Percentiles rank a stretch among this genome's conserved stretches.
These are phyloP conservation scores for Geotrypetes seraphini DNA, from an alignment of 2,797 vertebrate genomes.

Conservation along the genomic window DNA sequence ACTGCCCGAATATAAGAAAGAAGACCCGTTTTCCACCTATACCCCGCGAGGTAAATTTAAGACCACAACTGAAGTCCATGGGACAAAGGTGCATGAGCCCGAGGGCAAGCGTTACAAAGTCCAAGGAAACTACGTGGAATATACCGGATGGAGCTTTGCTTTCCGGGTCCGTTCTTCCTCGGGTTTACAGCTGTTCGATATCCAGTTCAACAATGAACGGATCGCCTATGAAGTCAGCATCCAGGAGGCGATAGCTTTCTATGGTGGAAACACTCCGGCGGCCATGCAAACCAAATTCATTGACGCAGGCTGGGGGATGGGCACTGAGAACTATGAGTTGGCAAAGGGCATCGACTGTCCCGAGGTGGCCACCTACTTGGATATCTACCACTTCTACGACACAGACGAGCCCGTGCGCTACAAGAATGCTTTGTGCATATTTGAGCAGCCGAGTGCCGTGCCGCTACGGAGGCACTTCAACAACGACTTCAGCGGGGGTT, in stretches of 20 bases:
- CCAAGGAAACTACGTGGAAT: constrained; percentile 64
- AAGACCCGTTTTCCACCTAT: constrained; percentile 68
- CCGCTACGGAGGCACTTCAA: constrained; percentile 83
- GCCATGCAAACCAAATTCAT: constrained; percentile 91
- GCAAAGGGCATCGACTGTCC: constrained; percentile 84
- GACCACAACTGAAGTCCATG: constrained; percentile 40
- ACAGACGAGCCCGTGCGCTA: constrained; percentile 60
- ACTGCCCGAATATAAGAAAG: constrained; percentile 37
- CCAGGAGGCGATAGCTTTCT: constrained; percentile 85
- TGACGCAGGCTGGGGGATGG: constrained; percentile 82
- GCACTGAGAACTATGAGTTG: constrained; percentile 64
- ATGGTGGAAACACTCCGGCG: constrained; percentile 73
- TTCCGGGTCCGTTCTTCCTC: constrained; percentile 74
- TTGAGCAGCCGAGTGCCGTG: constrained; percentile 77
- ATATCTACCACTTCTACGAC: constrained; percentile 73
- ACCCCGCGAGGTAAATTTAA: constrained; percentile 58
- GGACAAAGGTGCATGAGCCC: constrained; percentile 72
- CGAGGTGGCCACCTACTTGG: constrained; percentile 67
- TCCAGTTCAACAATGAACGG: constrained; percentile 72
- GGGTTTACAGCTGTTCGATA: constrained; percentile 78
- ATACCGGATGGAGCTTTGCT: constrained; percentile 80
- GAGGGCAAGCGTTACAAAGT: constrained; percentile 65
- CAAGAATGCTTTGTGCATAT: constrained; percentile 71
- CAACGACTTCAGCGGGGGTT: constrained; percentile 65
- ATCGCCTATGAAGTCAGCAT: constrained; percentile 83